Evolutionary conservation across 23 tunicate species (phyloP).

Genomic region (Halocynthia roretzi): DNA sequence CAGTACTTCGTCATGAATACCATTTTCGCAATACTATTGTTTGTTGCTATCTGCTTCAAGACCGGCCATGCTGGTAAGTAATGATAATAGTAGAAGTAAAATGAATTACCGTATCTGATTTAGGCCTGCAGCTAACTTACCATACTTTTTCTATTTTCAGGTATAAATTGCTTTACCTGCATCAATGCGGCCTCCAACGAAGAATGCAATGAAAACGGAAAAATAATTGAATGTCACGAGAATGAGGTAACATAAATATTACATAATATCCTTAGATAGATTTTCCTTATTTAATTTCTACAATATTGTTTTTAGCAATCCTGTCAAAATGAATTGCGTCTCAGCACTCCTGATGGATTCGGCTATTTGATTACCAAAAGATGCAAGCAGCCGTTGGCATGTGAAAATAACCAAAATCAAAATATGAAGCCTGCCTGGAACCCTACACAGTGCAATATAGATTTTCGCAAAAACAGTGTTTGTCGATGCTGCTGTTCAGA

Average conservation of each 20-base stretch:
- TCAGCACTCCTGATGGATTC: conserved; percentile 32
- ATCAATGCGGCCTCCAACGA: conserved; percentile 68
- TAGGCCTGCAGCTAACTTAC: too few species aligned
- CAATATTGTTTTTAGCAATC: conserved; percentile 28
- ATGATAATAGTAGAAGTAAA: too few species aligned
- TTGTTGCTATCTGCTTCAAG: neutral
- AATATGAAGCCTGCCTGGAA: conserved; percentile 74
- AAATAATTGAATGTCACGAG: conserved; percentile 38
- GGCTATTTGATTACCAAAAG: conserved; percentile 63
- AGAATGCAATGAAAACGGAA: conserved; percentile 63
- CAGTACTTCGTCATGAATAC: neutral
- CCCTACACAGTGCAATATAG: conserved; percentile 79
- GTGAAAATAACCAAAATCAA: conserved; percentile 68
- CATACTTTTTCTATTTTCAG: conserved; percentile 14
- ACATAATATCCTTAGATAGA: neutral
- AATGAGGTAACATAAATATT: conserved; percentile 57
- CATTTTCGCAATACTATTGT: neutral
- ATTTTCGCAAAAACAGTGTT: conserved; percentile 51
- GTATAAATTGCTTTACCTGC: conserved; percentile 68
- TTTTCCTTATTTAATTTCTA: neutral
- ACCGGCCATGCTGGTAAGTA: neutral
- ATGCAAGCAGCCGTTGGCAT: conserved; percentile 77
- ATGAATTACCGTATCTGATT: too few species aligned
- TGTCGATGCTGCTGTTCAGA: conserved; percentile 77
- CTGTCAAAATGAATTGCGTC: conserved; percentile 87